These are phyloP conservation scores for Nemurella pictetii DNA, from an alignment of 2,888 invertebrate genomes.

Conservation along the genomic window DNA sequence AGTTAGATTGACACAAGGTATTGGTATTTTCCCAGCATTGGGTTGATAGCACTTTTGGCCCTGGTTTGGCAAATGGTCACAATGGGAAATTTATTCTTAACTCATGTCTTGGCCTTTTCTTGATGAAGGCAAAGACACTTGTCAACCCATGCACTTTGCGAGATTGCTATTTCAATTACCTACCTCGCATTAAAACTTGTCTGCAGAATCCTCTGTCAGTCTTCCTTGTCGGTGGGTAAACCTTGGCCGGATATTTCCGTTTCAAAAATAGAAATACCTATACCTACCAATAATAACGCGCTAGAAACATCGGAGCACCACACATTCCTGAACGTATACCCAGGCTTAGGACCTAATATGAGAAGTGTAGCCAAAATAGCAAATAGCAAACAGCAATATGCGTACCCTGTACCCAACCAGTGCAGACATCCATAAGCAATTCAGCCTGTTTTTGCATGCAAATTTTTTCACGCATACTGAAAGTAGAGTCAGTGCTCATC, in stretches of 20 bases:
- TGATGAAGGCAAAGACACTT: neutral
- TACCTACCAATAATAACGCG: neutral
- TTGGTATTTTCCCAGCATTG: neutral
- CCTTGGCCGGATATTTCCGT: neutral
- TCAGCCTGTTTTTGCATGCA: too few species aligned
- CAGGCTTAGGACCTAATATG: neutral
- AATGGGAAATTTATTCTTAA: neutral
- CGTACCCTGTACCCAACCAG: neutral
- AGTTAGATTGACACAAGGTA: neutral
- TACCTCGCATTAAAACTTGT: neutral
- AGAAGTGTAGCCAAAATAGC: neutral
- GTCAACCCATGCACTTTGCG: neutral
- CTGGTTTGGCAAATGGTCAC: neutral
- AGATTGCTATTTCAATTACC: neutral
- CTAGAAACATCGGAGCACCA: neutral
- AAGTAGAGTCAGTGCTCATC: too few species aligned
- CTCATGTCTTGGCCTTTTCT: neutral
- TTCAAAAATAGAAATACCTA: neutral
- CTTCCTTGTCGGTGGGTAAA: neutral
- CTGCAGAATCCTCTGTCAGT: neutral
- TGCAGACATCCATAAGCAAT: too few species aligned
- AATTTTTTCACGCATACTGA: too few species aligned
- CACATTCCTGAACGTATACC: neutral
- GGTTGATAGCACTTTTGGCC: neutral
- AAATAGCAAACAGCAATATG: neutral